Evolutionary conservation across 2,797 vertebrate genomes (phyloP), one percentile per base, ranked within the genome.

Genomic region (Amniataba percoides): DNA sequence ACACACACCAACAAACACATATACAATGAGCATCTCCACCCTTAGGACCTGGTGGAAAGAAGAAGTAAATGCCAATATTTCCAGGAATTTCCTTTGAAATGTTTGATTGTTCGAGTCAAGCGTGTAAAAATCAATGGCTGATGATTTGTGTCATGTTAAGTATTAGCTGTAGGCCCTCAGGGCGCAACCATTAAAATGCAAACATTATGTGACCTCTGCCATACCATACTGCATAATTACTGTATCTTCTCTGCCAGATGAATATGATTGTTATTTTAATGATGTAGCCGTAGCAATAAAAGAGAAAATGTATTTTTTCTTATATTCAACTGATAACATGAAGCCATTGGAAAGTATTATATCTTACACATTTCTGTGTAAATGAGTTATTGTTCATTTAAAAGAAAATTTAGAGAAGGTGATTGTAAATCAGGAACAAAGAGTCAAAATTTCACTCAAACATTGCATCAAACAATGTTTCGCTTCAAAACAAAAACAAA

Each of bases 31-130:
- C 62, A 39, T 67, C 61, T 77, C n/a, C 62, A 66, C 67, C 88
- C 83, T 74, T 14, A 39, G 87, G 85, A 82, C 78, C 70, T 76
- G 66, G 13, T 60, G 14, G 23, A 82, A 69, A 83, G 84, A 88
- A 53, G 59, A 89, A 92, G 91, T 88, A 95, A 95, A 95, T 91
- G 94, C 89, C 94, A 95, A 84, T 87, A 94, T 92, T 93, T 95
- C 90, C 90, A 89, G 91, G 87, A 79, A 88, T 87, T 84, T 91
- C 58, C 72, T 79, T 80, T 60, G 74, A 89, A 90, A 80, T 84
- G 82, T 89, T 87, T 93, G 88, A 94, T 87, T 89, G 90, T 82
- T 80, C 46, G 84, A 84, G 90, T 91, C 75, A 81, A 89, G 90
- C 85, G 27, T 89, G 84, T 84, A 67, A 89, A 31, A 90, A 92